These are phyloP conservation scores for Pteruthius melanotis DNA, from an alignment of 2,113 vertebrate species.

Conservation along the genomic window DNA sequence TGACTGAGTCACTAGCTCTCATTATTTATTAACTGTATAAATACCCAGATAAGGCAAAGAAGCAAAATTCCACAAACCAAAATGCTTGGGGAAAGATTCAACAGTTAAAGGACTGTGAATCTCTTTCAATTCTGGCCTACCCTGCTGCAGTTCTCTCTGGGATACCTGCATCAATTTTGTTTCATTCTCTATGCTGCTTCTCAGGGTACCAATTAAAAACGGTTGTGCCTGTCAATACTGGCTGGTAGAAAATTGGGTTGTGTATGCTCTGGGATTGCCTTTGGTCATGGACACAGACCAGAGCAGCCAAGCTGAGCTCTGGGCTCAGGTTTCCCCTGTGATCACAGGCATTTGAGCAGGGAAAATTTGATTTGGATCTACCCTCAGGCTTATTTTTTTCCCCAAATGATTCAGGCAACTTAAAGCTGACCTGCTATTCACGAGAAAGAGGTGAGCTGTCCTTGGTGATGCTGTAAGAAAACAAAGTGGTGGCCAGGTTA, in stretches of 20 bases:
- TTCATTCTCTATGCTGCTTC: not conserved
- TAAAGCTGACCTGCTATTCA: not conserved
- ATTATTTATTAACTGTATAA: not conserved
- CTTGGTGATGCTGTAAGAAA: not conserved
- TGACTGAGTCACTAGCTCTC: not conserved
- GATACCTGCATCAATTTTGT: not conserved
- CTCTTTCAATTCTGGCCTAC: not conserved
- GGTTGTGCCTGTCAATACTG: not conserved
- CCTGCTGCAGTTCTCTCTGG: not conserved
- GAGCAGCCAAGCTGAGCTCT: not conserved
- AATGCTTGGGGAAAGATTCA: not conserved
- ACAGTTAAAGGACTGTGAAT: not conserved
- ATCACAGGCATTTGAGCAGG: not conserved
- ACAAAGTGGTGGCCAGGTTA: accelerated
- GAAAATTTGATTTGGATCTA: not conserved
- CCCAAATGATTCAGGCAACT: not conserved
- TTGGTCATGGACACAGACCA: not conserved
- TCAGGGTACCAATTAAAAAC: not conserved
- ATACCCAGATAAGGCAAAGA: not conserved
- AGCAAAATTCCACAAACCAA: not conserved
- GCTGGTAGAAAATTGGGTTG: not conserved
- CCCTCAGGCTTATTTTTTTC: not conserved
- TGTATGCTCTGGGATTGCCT: not conserved
- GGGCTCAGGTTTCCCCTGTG: not conserved
- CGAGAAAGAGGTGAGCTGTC: not conserved